A percentile compares a stretch with the other conserved stretches of the same genome.
Conservation (phyloP, 2,113 vertebrate genomes). For the Callipepla squamata region DNA sequence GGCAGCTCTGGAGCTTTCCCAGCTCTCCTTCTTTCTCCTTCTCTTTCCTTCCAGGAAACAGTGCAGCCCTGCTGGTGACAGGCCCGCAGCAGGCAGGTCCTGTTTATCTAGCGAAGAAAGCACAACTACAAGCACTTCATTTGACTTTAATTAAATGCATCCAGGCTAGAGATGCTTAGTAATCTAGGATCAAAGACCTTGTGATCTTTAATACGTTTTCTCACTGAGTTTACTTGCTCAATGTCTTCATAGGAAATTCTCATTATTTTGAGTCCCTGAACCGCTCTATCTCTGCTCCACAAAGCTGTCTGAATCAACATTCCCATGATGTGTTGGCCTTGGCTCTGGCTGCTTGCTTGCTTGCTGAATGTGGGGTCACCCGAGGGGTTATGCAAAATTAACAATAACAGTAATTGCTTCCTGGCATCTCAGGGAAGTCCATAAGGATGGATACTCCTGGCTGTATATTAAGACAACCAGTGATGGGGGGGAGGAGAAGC, state of each 20-base stretch:
- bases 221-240: slow-evolving; percentile 35
- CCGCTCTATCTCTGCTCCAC: not conserved
- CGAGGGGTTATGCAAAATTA: not conserved
- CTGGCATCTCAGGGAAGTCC: not conserved
- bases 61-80: not conserved
- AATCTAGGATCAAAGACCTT: slow-evolving; percentile 71
- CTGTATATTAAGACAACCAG: not conserved
- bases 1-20: not conserved
- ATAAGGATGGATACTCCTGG: not conserved
- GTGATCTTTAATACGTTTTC: slow-evolving; percentile 64
- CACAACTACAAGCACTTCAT: slow-evolving; percentile 57
- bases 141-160: slow-evolving; percentile 64
- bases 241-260: slow-evolving; percentile 12
- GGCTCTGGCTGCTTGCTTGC: not conserved
- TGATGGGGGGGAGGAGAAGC: not conserved
- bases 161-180: slow-evolving; percentile 54
- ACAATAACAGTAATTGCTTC: not conserved
- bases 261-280: not conserved
- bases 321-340: not conserved
- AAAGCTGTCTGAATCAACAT: not conserved
- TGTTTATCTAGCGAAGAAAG: slow-evolving; percentile 67
- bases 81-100: slow-evolving; percentile 60
- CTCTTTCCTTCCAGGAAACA: slow-evolving; percentile 18
- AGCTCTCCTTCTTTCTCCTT: not conserved
- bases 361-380: not conserved